Percentiles rank a stretch among this genome's conserved stretches.
Evolutionary conservation across 64 coral and sea anemone species (phyloP).

Genomic region (Astreopora myriophthalma): DNA sequence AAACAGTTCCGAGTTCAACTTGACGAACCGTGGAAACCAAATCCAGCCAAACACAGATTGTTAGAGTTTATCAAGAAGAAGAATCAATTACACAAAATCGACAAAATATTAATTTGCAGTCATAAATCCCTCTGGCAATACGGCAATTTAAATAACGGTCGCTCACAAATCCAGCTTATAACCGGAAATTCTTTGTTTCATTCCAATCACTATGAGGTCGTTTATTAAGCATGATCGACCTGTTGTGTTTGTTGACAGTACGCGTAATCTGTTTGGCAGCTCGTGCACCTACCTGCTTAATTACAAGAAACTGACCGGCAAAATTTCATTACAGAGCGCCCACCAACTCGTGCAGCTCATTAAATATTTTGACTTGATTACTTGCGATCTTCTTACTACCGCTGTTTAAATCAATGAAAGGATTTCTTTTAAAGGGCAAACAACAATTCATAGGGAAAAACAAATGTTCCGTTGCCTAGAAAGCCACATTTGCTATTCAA

Average conservation of each 20-base stretch:
- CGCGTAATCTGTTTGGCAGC: not conserved
- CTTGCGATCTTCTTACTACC: not conserved
- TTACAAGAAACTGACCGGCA: not conserved
- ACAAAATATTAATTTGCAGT: no score
- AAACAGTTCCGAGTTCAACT: no score
- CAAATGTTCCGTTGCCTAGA: conserved; percentile 47
- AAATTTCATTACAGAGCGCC: not conserved
- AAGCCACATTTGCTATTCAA: conserved; percentile 42
- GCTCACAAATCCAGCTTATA: no score
- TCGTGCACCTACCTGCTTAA: not conserved
- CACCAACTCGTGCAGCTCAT: conserved; percentile 24
- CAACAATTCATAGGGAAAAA: conserved; percentile 13
- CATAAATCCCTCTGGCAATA: no score
- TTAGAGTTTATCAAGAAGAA: no score
- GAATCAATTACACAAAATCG: no score
- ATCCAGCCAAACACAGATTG: no score
- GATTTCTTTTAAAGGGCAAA: conserved; percentile 29
- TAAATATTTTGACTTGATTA: conserved; percentile 37
- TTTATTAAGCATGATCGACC: not conserved
- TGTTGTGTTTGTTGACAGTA: not conserved
- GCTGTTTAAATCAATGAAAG: not conserved
- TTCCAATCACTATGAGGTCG: not conserved
- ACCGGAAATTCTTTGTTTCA: conserved; percentile 17
- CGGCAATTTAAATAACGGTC: no score
- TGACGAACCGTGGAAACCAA: no score